Evolutionary conservation across 2,113 vertebrate genomes (phyloP), one percentile per base, ranked within the genome.

Genomic region (Podarcis raffonei): DNA sequence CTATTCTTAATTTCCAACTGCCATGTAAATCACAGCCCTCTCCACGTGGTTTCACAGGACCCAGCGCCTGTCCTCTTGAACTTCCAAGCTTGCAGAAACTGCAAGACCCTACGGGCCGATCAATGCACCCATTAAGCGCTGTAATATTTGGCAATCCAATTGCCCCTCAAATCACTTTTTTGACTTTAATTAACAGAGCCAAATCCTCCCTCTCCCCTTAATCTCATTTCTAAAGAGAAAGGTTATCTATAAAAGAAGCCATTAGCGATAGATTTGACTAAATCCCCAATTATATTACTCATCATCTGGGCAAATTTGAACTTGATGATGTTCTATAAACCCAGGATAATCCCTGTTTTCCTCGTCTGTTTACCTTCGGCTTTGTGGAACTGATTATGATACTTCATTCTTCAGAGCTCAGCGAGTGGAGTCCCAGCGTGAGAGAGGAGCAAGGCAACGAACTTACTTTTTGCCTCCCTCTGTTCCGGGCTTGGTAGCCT

Each of bases 241-340:
- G n/a, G 91, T 94, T 95, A 92, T 93, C 42, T 94, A 80, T 86
- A 83, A 88, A 91, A 90, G 68, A 88, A 78, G 83, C 87, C 53
- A n/a, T 81, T 93, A 92, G 90, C 3, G 5, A 37, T 86, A 83
- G 84, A 68, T 91, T 90, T 90, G 78, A 87, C 90, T 92, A 94
- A 95, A 95, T 95, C 83, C 77, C 68, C 92, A 90, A 75, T 94
- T 86, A 86, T 59, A 92, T 91, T 93, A 84, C 85, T 91, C 89
- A 66, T 81, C 84, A 91, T 59, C 93, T 91, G 87, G 48, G 83
- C 89, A 95, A 95, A 94, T 94, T 93, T 91, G 90, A 93, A 93
- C 78, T 91, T 85, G 71, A 92, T 89, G 82, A 59, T 84, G 53
- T 87, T 91, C 81, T 4, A 87, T 84, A 90, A 95, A 91, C 30